phyloP scores from a whole-genome alignment of 2,113 vertebrate species.

The Illadopsis cleaveri region DNA sequence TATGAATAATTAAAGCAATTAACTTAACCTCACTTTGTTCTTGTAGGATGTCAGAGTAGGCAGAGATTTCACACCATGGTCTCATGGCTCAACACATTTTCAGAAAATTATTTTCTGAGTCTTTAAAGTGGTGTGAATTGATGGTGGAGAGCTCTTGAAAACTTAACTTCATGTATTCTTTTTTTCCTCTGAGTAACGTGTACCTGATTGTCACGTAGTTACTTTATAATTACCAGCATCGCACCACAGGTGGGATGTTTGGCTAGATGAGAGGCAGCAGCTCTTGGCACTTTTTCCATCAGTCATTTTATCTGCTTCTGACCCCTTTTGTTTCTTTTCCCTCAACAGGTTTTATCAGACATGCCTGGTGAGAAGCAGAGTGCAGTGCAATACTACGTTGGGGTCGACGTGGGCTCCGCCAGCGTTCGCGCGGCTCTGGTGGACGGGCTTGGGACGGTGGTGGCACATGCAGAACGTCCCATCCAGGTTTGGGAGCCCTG shows the following conservation, averaged over 20 bases:
- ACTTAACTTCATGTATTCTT: neutral
- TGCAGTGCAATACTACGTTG: constrained; percentile 79
- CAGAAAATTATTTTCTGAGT: neutral
- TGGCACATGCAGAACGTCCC: constrained; percentile 78
- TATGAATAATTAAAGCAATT: constrained; percentile 42
- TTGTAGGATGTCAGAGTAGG: neutral
- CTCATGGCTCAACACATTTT: neutral
- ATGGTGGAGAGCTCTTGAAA: neutral
- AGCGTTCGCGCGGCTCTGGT: constrained; percentile 92
- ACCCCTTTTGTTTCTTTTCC: neutral
- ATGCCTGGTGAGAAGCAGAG: constrained; percentile 50
- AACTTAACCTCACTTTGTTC: constrained; percentile 20
- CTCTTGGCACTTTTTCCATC: neutral
- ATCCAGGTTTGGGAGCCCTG: constrained; percentile 87
- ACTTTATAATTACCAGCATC: neutral
- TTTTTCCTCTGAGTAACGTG: neutral
- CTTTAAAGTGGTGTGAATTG: neutral
- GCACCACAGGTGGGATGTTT: neutral
- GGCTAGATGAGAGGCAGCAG: neutral
- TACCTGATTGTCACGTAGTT: neutral
- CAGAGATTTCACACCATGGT: neutral
- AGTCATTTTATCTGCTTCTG: neutral
- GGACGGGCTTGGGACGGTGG: constrained; percentile 75
- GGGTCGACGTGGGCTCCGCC: constrained; percentile 90
- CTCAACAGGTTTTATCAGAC: neutral